phyloP scores from a whole-genome alignment of 2,113 vertebrate genomes.

The Gyps fulvus region DNA sequence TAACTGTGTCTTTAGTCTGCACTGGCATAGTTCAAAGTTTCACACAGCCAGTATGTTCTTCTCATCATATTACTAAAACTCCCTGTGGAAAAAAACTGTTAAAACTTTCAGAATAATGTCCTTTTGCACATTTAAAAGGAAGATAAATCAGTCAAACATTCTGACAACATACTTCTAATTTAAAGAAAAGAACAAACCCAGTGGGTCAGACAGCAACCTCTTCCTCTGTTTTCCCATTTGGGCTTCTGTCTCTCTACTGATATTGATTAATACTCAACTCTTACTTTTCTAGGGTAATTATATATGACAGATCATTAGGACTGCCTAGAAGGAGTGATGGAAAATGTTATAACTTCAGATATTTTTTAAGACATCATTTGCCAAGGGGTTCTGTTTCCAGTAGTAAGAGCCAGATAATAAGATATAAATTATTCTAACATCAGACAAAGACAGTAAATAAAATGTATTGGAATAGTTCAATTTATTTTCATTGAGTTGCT shows the following conservation, averaged over 20 bases:
- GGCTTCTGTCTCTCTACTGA: not conserved
- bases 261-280: slow-evolving; percentile 2
- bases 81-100: not conserved
- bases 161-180: not conserved
- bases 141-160: not conserved
- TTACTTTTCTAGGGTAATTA: not conserved
- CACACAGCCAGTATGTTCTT: not conserved
- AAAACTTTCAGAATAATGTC: not conserved
- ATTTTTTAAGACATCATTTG: not conserved
- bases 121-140: not conserved
- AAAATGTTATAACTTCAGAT: not conserved
- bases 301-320: not conserved
- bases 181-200: not conserved
- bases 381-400: not conserved
- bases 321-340: not conserved
- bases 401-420: not conserved
- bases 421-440: not conserved
- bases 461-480: not conserved
- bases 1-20: not conserved
- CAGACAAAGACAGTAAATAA: not conserved
- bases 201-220: not conserved
- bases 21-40: not conserved
- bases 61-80: not conserved
- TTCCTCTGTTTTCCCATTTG: not conserved
- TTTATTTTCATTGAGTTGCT: not conserved